Percentiles rank a stretch among this genome's conserved stretches.
Conservation (phyloP, 2,113 vertebrate species). For the Daboia siamensis region DNA sequence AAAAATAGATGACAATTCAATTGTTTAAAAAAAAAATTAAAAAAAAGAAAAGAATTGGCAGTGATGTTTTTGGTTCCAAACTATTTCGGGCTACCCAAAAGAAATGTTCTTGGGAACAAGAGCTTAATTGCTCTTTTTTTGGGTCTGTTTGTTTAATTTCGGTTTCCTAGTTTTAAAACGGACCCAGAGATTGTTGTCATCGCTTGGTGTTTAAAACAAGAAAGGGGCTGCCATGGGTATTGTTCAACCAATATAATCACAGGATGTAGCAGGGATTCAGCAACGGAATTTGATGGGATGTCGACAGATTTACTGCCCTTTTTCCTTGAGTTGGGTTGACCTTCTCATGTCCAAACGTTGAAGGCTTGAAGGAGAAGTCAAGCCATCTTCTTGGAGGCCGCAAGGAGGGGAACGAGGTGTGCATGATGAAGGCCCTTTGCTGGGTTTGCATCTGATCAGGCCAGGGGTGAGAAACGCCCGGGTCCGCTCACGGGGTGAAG, state of each 20-base stretch:
- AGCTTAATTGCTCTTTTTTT: background rate
- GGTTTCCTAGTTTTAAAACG: background rate
- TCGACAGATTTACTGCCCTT: slow-evolving; percentile 47
- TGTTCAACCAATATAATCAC: slow-evolving; percentile 50
- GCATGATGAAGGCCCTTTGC: slow-evolving; percentile 29
- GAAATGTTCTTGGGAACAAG: background rate
- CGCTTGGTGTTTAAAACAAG: background rate
- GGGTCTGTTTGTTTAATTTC: background rate
- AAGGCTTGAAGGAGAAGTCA: slow-evolving; percentile 8
- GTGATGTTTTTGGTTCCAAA: background rate
- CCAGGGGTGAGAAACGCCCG: background rate
- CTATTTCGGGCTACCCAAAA: background rate
- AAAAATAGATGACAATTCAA: background rate
- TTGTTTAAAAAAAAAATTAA: background rate
- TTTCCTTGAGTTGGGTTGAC: slow-evolving; percentile 39
- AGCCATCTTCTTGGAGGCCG: slow-evolving; percentile 30
- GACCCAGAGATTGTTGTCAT: background rate
- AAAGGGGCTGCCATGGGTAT: background rate
- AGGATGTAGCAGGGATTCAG: slow-evolving; percentile 51
- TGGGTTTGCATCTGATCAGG: background rate
- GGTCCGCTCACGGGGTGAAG: slow-evolving; percentile 47
- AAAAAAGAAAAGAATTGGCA: background rate
- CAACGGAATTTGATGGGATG: slow-evolving; percentile 23
- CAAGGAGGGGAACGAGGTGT: slow-evolving; percentile 1
- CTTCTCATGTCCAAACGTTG: slow-evolving; percentile 14